These are phyloP conservation scores for Cepphus grylle DNA, from an alignment of 2,113 vertebrate species.

Conservation along the genomic window DNA sequence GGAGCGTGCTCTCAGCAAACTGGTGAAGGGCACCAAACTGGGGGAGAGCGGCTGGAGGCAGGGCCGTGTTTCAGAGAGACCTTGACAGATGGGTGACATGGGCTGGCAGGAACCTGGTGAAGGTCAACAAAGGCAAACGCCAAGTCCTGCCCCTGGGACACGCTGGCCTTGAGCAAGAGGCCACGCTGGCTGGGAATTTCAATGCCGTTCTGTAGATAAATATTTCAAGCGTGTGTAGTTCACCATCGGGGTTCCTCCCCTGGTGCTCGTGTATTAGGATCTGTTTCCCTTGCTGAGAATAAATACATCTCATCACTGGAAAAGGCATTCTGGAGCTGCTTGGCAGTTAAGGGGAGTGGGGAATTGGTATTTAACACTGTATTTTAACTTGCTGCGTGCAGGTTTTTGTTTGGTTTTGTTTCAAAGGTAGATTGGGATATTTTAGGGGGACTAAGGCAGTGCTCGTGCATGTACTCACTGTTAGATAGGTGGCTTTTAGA, in stretches of 20 bases:
- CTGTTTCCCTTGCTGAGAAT: neutral
- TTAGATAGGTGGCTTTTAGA: neutral
- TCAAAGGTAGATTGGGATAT: neutral
- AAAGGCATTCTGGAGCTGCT: neutral
- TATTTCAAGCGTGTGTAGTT: neutral
- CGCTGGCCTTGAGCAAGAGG: neutral
- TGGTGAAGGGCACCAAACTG: too few species aligned
- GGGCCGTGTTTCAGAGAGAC: neutral
- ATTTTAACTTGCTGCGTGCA: accelerated
- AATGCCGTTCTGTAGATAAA: neutral
- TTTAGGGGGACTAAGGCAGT: neutral
- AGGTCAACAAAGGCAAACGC: neutral
- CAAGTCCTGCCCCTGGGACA: neutral
- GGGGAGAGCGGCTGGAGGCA: neutral
- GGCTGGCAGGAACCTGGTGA: neutral
- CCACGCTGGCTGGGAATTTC: neutral
- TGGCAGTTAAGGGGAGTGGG: neutral
- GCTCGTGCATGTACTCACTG: neutral
- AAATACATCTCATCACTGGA: neutral
- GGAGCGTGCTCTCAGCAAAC: neutral
- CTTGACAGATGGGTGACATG: neutral
- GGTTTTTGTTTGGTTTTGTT: neutral
- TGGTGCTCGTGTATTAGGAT: neutral
- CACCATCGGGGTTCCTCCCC: neutral
- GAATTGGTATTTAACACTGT: accelerated